Evolutionary conservation across 2,888 invertebrate species (phyloP).

Genomic region (Drosophila yooni): DNA sequence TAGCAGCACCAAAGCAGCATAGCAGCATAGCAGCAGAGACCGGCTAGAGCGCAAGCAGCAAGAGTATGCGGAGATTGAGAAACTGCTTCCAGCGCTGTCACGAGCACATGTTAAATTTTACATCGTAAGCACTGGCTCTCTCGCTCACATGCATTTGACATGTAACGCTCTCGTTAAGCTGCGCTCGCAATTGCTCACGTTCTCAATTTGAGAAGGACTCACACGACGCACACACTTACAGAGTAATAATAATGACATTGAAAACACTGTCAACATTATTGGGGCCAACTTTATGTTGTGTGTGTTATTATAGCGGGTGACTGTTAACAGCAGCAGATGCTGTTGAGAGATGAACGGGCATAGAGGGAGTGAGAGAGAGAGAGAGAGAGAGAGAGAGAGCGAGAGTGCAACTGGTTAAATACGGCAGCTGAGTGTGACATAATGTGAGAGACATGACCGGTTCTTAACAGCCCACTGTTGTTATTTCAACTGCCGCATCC

Average conservation of each 20-base stretch:
- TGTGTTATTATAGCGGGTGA: slow-evolving; percentile 46
- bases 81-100: slow-evolving; percentile 6
- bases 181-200: slow-evolving; percentile 14
- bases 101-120: slow-evolving; percentile 52
- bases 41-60: slow-evolving; percentile 42
- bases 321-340: slow-evolving; percentile 64
- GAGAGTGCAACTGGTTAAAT: slow-evolving; percentile 57
- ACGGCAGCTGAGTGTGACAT: slow-evolving; percentile 50
- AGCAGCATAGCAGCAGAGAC: slow-evolving; percentile 32
- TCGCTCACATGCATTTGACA: slow-evolving; percentile 40
- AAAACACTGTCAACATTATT: slow-evolving; percentile 72
- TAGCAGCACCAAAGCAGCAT: slow-evolving; percentile 14
- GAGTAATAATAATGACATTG: slow-evolving; percentile 73
- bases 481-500: slow-evolving; percentile 34
- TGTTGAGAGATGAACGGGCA: slow-evolving; percentile 27
- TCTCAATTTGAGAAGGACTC: background rate
- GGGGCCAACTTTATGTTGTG: slow-evolving; percentile 46
- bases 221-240: slow-evolving; percentile 24
- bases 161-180: slow-evolving; percentile 44
- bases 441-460: slow-evolving; percentile 45
- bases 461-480: slow-evolving; percentile 56
- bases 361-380: slow-evolving; percentile 29
- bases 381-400: background rate
- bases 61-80: slow-evolving; percentile 13
- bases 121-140: slow-evolving; percentile 44